These are phyloP conservation scores for Hemistola chrysoprasaria DNA, from an alignment of 2,888 invertebrate genomes.

Conservation along the genomic window DNA sequence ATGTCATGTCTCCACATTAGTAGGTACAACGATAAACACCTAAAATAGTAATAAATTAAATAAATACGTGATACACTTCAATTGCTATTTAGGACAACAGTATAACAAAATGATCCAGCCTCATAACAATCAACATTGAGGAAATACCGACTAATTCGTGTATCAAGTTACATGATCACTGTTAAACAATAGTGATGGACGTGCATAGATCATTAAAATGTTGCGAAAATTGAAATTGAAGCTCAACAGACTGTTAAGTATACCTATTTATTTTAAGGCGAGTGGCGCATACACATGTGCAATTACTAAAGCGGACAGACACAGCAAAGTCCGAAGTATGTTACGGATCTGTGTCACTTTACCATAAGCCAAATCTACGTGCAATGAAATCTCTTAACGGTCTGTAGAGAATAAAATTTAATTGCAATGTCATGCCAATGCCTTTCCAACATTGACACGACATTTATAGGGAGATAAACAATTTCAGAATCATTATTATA, in stretches of 20 bases:
- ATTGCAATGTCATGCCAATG: slow-evolving; percentile 30
- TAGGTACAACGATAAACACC: too few relatives aligned
- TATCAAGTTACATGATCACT: slow-evolving; percentile 20
- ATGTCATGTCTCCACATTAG: too few relatives aligned
- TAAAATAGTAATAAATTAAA: too few relatives aligned
- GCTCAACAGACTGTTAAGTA: slow-evolving; percentile 12
- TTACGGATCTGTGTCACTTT: slow-evolving; percentile 32
- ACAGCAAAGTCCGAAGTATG: slow-evolving; percentile 14
- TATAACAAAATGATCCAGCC: slow-evolving; percentile 21
- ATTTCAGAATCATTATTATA: too few relatives aligned
- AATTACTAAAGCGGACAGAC: slow-evolving; percentile 6
- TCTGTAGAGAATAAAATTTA: slow-evolving; percentile 28
- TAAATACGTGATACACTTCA: slow-evolving; percentile 20
- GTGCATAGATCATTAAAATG: slow-evolving; percentile 12
- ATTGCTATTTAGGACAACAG: slow-evolving; percentile 26
- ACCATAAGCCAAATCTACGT: slow-evolving; percentile 28
- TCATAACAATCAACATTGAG: slow-evolving; percentile 22
- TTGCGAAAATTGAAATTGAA: slow-evolving; percentile 11
- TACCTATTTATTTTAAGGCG: slow-evolving; percentile 10
- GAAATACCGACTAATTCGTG: slow-evolving; percentile 26
- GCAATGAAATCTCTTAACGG: slow-evolving; percentile 33
- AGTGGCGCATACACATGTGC: too few relatives aligned
- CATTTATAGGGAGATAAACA: background rate
- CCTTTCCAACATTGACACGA: slow-evolving; percentile 14
- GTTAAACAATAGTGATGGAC: slow-evolving; percentile 19